phyloP scores from a whole-genome alignment of 2,888 invertebrate genomes.

The Conomelus anceps region DNA sequence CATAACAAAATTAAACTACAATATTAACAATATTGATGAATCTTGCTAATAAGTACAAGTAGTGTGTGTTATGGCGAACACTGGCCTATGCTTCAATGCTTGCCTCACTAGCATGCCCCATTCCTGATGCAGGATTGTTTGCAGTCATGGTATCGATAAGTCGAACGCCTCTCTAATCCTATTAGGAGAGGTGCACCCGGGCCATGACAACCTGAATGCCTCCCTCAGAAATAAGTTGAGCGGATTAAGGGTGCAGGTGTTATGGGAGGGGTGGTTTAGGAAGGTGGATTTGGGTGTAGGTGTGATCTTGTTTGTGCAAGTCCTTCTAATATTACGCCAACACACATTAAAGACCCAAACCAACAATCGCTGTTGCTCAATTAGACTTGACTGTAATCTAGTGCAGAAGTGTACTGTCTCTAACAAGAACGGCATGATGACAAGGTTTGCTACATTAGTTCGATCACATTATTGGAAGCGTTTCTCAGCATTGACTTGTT shows the following conservation, averaged over 20 bases:
- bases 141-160: not conserved
- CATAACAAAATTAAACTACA: too few relatives aligned
- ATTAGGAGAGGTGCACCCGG: not conserved
- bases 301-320: not conserved
- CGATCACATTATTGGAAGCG: not conserved
- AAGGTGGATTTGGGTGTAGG: not conserved
- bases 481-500: not conserved
- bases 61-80: not conserved
- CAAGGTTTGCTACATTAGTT: not conserved
- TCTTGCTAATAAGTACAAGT: not conserved
- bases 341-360: not conserved
- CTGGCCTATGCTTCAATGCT: not conserved
- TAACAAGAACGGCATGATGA: not conserved
- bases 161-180: not conserved
- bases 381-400: not conserved
- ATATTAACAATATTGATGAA: too few relatives aligned
- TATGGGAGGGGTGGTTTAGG: not conserved
- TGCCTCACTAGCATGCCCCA: too few relatives aligned
- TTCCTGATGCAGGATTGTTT: not conserved
- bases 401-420: not conserved
- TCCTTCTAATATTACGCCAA: not conserved
- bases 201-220: not conserved
- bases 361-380: not conserved
- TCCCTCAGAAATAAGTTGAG: not conserved
- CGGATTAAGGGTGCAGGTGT: not conserved